Evolutionary conservation across 2,113 vertebrate genomes (phyloP), one percentile per base, ranked within the genome.

Genomic region (Suricata suricatta): DNA sequence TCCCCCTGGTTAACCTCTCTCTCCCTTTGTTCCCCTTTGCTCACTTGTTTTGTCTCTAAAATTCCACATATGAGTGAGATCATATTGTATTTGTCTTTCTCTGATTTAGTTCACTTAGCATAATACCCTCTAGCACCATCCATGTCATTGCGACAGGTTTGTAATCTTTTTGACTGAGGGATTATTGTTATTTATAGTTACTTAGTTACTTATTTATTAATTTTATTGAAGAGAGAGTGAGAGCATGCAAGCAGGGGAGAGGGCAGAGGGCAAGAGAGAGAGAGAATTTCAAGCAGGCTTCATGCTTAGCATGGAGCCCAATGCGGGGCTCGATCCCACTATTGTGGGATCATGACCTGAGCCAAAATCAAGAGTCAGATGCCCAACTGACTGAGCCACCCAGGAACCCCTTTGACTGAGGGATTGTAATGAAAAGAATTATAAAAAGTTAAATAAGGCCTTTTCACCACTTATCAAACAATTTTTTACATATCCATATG

Each of bases 381-480:
- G 16, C 52, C 52, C 52, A 15, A 54, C 52, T 16, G 15, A 54
- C 52, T 16, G 52, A 54, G 52, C 52, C 52, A 17, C 52, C 15
- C 12, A 17, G 52, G 52, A 15, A 17, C 52, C 52, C 52, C 52
- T 54, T 54, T 54, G 52, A 54, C 52, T 33, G 44, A 66, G 57
- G 27, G 33, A 50, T 52, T 89, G 4, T 88, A 50, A 71, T 44
- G 44, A 92, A 94, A 35, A n/a, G 31, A 86, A 29, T 92, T 69
- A 47, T 21, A 82, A 96, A 25, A 85, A 93, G 38, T 47, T 47
- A 80, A 93, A 87, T 97, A 93, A 85, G 66, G 29, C 11, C 47
- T 16, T 79, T 66, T 83, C 13, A 63, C 10, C 33, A 47, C 88
- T 88, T 84, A 6, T 52, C 81, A 57, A 85, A 54, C 41, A 87